These are phyloP conservation scores for Urocynchramus pylzowi DNA, from an alignment of 2,113 vertebrate genomes.

Conservation along the genomic window DNA sequence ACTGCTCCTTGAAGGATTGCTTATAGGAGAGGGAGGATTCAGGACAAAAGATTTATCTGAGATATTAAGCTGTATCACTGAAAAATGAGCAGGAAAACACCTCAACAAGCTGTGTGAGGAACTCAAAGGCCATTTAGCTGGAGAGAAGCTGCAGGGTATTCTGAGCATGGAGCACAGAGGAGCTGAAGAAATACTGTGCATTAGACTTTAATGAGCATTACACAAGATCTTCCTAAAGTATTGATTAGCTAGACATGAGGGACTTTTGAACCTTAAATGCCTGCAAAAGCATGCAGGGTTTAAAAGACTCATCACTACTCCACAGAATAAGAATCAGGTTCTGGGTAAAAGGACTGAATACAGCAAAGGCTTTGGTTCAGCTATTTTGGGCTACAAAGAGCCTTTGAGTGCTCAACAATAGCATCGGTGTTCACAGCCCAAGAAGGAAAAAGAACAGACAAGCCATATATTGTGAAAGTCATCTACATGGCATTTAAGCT, in stretches of 20 bases:
- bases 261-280: constrained; percentile 48
- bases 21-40: not conserved
- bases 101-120: constrained; percentile 7
- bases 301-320: constrained; percentile 29
- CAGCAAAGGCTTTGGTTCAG: constrained; percentile 16
- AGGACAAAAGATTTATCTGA: constrained; percentile 18
- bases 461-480: constrained; percentile 8
- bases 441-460: constrained; percentile 24
- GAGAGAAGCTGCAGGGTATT: constrained; percentile 25
- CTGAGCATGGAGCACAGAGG: not conserved
- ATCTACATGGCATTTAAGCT: not conserved
- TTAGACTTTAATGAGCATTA: constrained; percentile 56
- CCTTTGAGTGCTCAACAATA: constrained; percentile 52
- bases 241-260: constrained; percentile 57
- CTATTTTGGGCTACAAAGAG: constrained; percentile 53
- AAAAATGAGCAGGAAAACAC: constrained; percentile 37
- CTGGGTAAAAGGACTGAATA: constrained; percentile 21
- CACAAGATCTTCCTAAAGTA: constrained; percentile 49
- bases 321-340: constrained; percentile 35
- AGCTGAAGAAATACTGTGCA: constrained; percentile 26
- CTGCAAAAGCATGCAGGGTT: constrained; percentile 45
- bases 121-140: not conserved
- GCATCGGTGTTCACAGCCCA: not conserved
- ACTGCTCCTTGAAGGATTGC: not conserved
- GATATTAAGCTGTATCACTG: not conserved